Evolutionary conservation across 2,113 vertebrate species (phyloP), one percentile per base, ranked within the genome.

Genomic region (Phalacrocorax brasilianus): DNA sequence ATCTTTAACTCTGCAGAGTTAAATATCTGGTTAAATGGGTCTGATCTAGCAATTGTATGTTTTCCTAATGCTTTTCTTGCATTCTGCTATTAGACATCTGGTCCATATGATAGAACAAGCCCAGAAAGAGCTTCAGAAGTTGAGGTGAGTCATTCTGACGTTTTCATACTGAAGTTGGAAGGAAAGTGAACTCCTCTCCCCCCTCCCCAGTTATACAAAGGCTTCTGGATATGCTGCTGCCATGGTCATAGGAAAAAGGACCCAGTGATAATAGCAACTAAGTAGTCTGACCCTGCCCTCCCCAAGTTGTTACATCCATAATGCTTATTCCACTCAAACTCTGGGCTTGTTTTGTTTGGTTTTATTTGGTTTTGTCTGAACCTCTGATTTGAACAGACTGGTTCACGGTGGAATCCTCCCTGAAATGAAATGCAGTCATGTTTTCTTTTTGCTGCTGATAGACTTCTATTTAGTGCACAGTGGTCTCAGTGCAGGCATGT

Each of bases 91-190:
- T 91, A 99, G 99, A 88, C 99, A 99, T 93, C 95, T 99, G 89
- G 99, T 99, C 85, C 99, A 99, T 93, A 99, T 99, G 99, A 99
- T 99, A 96, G 99, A 99, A 96, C 98, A 98, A 72, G 99, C 99
- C 79, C 99, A 99, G 96, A 99, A 99, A 80, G 99, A 99, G 89
- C 98, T 99, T 65, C 99, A 99, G 94, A 99, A 98, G 71, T 98
- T 99, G 98, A 98, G 99, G 99, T 99, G 86, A 98, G 91, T 59
- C 12, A 42, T 80, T 81, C 88, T 70, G 14, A 4, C 49, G 8
- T 22, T 75, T 61, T 50, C 32, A 0, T 49, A 16, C 38, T 80
- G 27, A 62, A 74, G 52, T 76, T 44, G 20, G 30, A 86, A 75
- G 18, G 28, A 47, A 77, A 75, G 14, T 3, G 24, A 63, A 14